Percentiles rank a stretch among this genome's conserved stretches.
phyloP scores from a whole-genome alignment of 2,113 vertebrate genomes.

The Uropsilus gracilis region DNA sequence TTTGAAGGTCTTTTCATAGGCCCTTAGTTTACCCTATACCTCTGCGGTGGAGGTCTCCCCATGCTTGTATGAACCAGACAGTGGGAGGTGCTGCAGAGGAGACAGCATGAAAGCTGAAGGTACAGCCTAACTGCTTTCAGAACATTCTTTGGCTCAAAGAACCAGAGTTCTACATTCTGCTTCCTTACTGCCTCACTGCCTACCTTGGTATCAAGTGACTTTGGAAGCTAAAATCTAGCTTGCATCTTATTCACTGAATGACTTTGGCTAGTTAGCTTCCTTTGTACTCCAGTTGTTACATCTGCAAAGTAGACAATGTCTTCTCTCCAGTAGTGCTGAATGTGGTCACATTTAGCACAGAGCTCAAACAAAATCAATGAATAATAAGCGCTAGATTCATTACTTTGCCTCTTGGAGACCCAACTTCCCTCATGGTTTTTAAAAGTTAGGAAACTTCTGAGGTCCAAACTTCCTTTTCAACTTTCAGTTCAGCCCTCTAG shows the following conservation, averaged over 20 bases:
- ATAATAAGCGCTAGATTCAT: neutral
- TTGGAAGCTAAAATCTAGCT: slow-evolving; percentile 19
- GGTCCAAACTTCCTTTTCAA: neutral
- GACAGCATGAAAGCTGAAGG: neutral
- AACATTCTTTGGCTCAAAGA: neutral
- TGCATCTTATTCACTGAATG: neutral
- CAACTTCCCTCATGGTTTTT: neutral
- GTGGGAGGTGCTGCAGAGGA: neutral
- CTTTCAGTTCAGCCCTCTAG: neutral
- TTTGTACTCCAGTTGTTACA: neutral
- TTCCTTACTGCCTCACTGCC: neutral
- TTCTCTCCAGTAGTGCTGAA: neutral
- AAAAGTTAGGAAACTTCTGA: neutral
- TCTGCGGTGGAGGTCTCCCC: neutral
- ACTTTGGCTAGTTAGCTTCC: neutral
- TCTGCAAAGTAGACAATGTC: neutral
- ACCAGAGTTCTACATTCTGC: neutral
- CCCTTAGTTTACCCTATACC: neutral
- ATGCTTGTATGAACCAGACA: neutral
- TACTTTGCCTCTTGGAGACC: neutral
- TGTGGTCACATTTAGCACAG: neutral
- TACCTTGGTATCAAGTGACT: neutral
- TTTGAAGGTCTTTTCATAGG: neutral
- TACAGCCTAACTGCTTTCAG: neutral
- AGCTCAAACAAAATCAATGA: neutral